Evolutionary conservation across 2,797 vertebrate species (phyloP).

Genomic region (Oophaga sylvatica): DNA sequence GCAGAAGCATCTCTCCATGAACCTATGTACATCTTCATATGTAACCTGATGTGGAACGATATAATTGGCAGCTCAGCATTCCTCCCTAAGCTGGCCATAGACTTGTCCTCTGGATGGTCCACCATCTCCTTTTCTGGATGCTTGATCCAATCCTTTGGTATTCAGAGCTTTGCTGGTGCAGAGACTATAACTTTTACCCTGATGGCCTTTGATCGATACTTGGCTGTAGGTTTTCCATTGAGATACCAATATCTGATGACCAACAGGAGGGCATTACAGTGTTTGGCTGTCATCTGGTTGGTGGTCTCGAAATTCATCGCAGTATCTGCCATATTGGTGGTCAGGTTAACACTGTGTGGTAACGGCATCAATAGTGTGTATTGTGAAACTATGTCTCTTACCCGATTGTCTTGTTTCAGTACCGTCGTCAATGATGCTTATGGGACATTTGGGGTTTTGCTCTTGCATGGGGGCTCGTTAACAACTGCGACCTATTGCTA

Average conservation of each 20-base stretch:
- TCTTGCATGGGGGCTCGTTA: not conserved
- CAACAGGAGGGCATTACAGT: not conserved
- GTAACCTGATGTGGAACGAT: not conserved
- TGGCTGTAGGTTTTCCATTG: constrained; percentile 32
- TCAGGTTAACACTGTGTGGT: not conserved
- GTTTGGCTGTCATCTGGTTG: not conserved
- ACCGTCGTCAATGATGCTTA: not conserved
- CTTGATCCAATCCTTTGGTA: not conserved
- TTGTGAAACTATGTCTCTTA: constrained; percentile 25
- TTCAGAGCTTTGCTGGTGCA: not conserved
- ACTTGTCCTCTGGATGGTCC: not conserved
- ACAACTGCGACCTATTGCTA: not conserved
- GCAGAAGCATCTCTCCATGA: constrained; percentile 34
- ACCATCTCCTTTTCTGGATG: constrained; percentile 3
- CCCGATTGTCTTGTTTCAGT: constrained; percentile 7
- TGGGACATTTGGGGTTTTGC: not conserved
- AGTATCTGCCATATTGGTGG: not conserved
- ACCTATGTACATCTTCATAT: not conserved
- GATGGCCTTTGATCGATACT: constrained; percentile 35
- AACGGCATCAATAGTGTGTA: not conserved
- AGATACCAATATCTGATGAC: constrained; percentile 29
- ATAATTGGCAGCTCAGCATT: not conserved
- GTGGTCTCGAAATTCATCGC: not conserved
- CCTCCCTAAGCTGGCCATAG: not conserved
- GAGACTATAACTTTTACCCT: constrained; percentile 14